phyloP scores from a whole-genome alignment of 2,888 invertebrate species.

The Drosophila algonquin region DNA sequence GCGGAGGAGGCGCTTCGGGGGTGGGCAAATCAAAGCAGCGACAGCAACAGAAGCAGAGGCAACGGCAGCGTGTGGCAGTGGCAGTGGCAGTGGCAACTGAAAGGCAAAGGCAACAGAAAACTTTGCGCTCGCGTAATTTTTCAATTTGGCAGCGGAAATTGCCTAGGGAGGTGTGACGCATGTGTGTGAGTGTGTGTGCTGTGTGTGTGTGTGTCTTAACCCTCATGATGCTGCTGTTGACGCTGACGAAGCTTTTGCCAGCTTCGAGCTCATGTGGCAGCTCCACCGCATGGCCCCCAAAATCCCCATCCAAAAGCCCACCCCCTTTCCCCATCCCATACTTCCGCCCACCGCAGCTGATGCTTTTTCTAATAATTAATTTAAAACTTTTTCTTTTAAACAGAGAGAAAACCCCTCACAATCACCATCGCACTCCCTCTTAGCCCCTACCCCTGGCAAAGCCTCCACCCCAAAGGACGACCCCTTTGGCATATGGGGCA shows the following conservation, averaged over 20 bases:
- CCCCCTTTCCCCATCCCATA: constrained; percentile 5
- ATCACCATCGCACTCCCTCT: neutral
- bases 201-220: constrained; percentile 45
- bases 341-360: constrained; percentile 67
- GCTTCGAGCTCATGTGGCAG: constrained; percentile 42
- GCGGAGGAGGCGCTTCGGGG: neutral
- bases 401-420: constrained; percentile 30
- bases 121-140: constrained; percentile 82
- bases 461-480: neutral
- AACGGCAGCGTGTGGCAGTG: constrained; percentile 15
- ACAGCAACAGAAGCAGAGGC: constrained; percentile 24
- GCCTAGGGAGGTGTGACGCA: constrained; percentile 80
- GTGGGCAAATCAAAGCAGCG: neutral
- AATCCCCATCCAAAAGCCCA: neutral
- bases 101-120: constrained; percentile 44
- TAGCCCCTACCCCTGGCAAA: neutral
- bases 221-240: constrained; percentile 41
- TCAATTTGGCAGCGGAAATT: constrained; percentile 84
- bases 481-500: constrained; percentile 10
- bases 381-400: constrained; percentile 82
- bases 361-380: constrained; percentile 83
- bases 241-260: constrained; percentile 35
- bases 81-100: constrained; percentile 19
- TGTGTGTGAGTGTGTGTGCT: constrained; percentile 8
- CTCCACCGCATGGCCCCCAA: constrained; percentile 21